Evolutionary conservation across 2,888 invertebrate genomes (phyloP), one percentile per base, ranked within the genome.

Genomic region (Ormyrus thymus): DNA sequence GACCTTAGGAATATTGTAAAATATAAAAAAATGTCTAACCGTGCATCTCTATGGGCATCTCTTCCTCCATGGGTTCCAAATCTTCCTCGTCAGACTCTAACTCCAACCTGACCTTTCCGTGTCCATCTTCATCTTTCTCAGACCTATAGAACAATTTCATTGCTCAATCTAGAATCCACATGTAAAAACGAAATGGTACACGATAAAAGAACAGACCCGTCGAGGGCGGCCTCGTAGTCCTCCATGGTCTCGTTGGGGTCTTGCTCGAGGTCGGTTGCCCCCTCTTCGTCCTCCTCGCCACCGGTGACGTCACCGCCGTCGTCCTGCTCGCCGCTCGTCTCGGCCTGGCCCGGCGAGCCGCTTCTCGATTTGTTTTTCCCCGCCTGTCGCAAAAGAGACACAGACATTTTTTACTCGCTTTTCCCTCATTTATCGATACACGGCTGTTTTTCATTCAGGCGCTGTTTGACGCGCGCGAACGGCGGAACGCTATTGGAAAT

Each of bases 41-140:
- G 64, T 85, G 87, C 62, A 86, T 87, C 66, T 86, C 88, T 59
- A 84, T 85, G 10, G 83, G 85, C 43, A 87, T 87, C 45, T 84
- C 84, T 46, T 85, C 85, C 43, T 84, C 84, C 10, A 76, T 78
- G 84, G 85, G 61, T 78, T 90, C 90, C 73, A 91, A 91, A 81
- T 92, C 92, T 79, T 95, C 95, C 61, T 93, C 95, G 83, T 93
- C 94, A 45, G 90, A 90, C 15, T 90, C 90, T 70, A 94, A 92
- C 77, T 95, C 94, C 61, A 94, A 90, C 13, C 93, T 92, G 43
- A 94, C 93, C 87, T 95, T 95, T 55, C 93, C 96, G 82, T 94
- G 93, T 81, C 92, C 95, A 86, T 95, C 96, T 82, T 94, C 93
- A 81, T 92, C 95, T 87, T 95, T 93, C 83, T 93, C 93, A 50